Percentiles rank a stretch among this genome's conserved stretches.
These are phyloP conservation scores for Cochlearius cochlearius DNA, from an alignment of 2,113 vertebrate genomes.

Conservation along the genomic window DNA sequence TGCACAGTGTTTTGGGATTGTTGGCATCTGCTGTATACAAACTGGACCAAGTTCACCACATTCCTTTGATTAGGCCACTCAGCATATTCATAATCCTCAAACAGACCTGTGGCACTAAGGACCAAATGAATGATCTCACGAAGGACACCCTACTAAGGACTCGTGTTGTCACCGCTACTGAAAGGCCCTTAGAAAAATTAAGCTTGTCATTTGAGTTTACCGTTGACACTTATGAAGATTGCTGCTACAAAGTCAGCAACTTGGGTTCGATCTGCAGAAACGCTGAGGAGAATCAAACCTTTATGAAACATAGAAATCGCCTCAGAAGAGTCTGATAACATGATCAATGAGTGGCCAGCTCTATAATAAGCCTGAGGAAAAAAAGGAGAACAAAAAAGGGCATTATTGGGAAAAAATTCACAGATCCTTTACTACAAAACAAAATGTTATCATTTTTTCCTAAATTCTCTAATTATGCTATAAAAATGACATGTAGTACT, in stretches of 20 bases:
- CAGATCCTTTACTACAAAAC: background rate
- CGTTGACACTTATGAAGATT: conserved; percentile 67
- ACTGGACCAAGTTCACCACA: background rate
- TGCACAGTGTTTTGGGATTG: background rate
- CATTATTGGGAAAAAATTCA: background rate
- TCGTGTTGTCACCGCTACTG: background rate
- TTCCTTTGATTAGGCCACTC: background rate
- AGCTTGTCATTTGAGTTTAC: conserved; percentile 47
- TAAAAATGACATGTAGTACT: background rate
- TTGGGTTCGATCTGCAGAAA: conserved; percentile 29
- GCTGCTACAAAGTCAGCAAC: conserved; percentile 75
- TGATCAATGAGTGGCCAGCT: conserved; percentile 68
- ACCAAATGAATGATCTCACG: background rate
- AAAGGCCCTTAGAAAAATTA: background rate
- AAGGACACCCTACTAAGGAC: background rate
- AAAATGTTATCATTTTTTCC: background rate
- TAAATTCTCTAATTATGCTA: background rate
- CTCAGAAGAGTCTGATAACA: conserved; percentile 8
- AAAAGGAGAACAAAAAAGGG: background rate
- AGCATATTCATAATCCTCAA: background rate
- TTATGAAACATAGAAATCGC: conserved; percentile 64
- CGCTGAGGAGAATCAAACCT: conserved; percentile 62
- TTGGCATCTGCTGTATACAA: background rate
- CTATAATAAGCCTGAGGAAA: conserved; percentile 75
- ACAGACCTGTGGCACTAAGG: background rate